Percentiles rank a stretch among this genome's conserved stretches.
Conservation (phyloP, 2,888 invertebrate genomes). For the Aphodius sticticus region DNA sequence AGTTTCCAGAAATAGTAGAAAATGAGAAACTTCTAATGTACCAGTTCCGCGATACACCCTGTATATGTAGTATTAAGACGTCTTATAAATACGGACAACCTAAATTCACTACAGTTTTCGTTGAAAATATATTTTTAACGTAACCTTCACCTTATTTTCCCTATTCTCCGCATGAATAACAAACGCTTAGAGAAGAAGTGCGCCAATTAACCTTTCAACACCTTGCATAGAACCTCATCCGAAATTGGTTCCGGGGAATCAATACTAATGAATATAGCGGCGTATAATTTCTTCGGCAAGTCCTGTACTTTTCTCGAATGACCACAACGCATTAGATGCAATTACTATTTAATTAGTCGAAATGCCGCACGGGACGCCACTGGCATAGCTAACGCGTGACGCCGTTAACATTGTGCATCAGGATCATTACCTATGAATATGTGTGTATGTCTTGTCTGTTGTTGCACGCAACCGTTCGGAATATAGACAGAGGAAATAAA, state of each 20-base stretch:
- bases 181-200: background rate
- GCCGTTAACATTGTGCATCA: background rate
- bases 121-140: background rate
- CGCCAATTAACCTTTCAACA: background rate
- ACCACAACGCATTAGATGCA: background rate
- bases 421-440: background rate
- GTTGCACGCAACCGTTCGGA: background rate
- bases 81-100: background rate
- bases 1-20: too few species aligned
- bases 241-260: background rate
- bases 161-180: background rate
- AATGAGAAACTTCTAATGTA: too few species aligned
- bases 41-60: too few species aligned
- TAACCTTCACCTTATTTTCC: background rate
- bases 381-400: background rate
- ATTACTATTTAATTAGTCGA: conserved; percentile 4
- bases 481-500: background rate
- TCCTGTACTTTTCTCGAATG: background rate
- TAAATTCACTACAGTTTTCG: background rate
- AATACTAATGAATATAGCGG: background rate
- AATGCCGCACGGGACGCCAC: background rate
- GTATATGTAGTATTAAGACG: background rate
- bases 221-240: background rate
- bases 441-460: background rate
- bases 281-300: background rate